These are phyloP conservation scores for Heteromormyrus szaboi DNA, from an alignment of 2,797 vertebrate species.

Conservation along the genomic window DNA sequence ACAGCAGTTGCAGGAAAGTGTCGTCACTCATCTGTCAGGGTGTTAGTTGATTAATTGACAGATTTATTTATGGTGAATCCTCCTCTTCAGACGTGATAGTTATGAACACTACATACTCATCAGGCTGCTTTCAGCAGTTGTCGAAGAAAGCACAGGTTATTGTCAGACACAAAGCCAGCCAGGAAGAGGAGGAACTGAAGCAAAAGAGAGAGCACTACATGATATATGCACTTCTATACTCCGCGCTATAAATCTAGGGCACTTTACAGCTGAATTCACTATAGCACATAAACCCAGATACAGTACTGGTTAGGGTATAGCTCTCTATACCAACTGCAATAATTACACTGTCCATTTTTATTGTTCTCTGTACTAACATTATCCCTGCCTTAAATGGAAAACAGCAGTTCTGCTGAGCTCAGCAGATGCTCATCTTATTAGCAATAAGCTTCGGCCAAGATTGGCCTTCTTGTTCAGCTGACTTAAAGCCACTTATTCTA, in stretches of 20 bases:
- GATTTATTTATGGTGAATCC: not conserved
- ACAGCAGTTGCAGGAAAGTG: not conserved
- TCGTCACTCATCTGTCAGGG: not conserved
- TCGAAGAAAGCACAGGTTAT: not conserved
- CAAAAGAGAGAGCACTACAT: not conserved
- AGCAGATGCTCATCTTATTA: constrained; percentile 20
- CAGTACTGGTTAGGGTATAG: constrained; percentile 8
- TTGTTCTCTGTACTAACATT: not conserved
- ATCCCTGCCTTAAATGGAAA: constrained; percentile 18
- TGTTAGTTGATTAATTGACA: not conserved
- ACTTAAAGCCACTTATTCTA: not conserved
- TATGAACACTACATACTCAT: not conserved
- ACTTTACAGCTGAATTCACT: constrained; percentile 4
- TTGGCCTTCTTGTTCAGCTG: constrained; percentile 1
- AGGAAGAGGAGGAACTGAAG: not conserved
- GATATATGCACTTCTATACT: not conserved
- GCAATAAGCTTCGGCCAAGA: constrained; percentile 11
- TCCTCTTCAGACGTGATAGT: not conserved
- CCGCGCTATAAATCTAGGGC: constrained; percentile 6
- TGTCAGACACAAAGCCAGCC: not conserved
- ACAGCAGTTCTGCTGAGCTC: not conserved
- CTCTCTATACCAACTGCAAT: not conserved
- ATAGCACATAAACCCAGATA: constrained; percentile 1
- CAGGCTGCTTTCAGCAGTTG: no score
- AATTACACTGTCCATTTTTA: constrained; percentile 13